Base-by-base conservation (phyloP, 2,113 vertebrate species). In the Cinclus cinclus region DNA sequence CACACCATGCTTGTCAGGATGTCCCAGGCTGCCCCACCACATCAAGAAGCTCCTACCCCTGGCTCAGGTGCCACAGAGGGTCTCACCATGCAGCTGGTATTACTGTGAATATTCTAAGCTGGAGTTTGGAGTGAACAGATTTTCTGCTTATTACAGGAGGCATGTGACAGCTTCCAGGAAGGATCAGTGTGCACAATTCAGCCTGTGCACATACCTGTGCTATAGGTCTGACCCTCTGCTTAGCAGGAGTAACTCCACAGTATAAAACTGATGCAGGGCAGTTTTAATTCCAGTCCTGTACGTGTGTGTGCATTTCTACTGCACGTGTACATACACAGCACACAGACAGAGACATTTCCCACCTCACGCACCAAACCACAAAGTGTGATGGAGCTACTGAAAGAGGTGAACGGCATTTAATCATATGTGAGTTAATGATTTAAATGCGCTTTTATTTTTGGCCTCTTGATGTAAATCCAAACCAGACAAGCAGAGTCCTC, bases 381-480 rank as follows among this genome's bases (percentile, higher is more conserved):
- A 74, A 59, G 84, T 46, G 81, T 50, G 92, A 96, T 83, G 90
- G 41, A 92, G 87, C 27, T 35, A 95, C 95, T 75, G 94, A 83
- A 71, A 83, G 95, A 95, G 94, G 97, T 94, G 92, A 96, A 87
- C 3, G 30, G 64, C 80, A 60, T 91, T 96, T 95, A 97, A 95
- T 96, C 96, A 95, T 67, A 69, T 92, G 92, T 39, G 76, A 97
- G 96, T 95, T 97, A 96, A 94, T 90, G 78, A 85, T 97, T 97
- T 97, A 97, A 97, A 97, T 69, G 89, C 20, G 69, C 90, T 95
- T 97, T 97, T 98, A 96, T 97, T 95, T 97, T 95, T 94, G 64
- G 73, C 91, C 53, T 93, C 95, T 98, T 97, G 96, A 97, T 96
- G 77, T 77, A 95, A 96, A 92, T 92, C 95, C 97, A 97, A 96